A percentile compares a stretch with the other conserved stretches of the same genome.
Conservation (phyloP, 2,113 vertebrate genomes). For the Sylvia atricapilla region DNA sequence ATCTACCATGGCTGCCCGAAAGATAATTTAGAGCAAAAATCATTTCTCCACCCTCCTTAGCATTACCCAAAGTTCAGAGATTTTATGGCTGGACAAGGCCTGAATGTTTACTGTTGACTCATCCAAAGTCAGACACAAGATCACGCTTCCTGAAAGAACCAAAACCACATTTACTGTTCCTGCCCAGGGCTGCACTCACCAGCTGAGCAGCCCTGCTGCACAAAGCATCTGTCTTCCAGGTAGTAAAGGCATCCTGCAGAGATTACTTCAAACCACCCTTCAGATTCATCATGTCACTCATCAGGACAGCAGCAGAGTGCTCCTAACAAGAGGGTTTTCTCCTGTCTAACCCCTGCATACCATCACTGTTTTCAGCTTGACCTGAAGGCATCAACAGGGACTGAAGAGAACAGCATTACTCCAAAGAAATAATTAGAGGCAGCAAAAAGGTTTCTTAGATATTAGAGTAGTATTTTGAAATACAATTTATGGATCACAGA, state of each 20-base stretch:
- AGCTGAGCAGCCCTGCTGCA: neutral
- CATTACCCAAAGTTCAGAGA: neutral
- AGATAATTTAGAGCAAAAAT: neutral
- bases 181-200: neutral
- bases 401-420: neutral
- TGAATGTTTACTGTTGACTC: neutral
- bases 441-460: neutral
- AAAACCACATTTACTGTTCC: accelerated
- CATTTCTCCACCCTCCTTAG: neutral
- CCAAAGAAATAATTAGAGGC: neutral
- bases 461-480: neutral
- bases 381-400: neutral
- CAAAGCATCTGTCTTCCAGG: neutral
- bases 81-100: neutral
- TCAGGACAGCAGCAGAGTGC: neutral
- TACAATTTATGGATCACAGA: neutral
- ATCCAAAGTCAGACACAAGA: neutral
- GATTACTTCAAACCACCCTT: neutral
- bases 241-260: neutral
- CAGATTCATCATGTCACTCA: neutral
- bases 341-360: neutral
- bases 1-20: neutral
- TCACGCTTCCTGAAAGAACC: neutral
- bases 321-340: neutral
- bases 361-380: neutral